Percentiles rank a stretch among this genome's conserved stretches.
These are phyloP conservation scores for Portunus trituberculatus DNA, from an alignment of 1,140 invertebrate species.

Conservation along the genomic window DNA sequence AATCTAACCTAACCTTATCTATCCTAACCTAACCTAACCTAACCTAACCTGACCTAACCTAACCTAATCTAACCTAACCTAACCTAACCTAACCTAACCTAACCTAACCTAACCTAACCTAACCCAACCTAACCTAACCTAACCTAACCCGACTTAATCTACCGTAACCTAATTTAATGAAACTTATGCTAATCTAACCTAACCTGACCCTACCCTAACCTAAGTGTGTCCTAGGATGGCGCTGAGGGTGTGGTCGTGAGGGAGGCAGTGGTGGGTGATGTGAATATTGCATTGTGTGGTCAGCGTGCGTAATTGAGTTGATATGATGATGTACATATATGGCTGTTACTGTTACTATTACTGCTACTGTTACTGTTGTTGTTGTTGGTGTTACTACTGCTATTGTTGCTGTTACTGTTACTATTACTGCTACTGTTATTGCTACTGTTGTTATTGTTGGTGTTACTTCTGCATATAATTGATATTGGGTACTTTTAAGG, in stretches of 20 bases:
- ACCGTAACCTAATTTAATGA: neutral
- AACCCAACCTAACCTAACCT: conserved; percentile 13
- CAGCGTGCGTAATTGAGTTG: neutral
- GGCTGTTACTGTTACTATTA: too few species aligned
- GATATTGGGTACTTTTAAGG: too few species aligned
- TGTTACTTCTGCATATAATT: too few species aligned
- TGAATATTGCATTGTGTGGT: neutral
- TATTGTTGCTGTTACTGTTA: too few species aligned
- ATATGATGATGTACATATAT: neutral
- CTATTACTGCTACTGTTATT: too few species aligned
- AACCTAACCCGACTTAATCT: neutral
- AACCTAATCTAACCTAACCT: conserved; percentile 24
- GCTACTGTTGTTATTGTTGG: too few species aligned
- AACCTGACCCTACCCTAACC: neutral
- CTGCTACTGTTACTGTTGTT: too few species aligned
- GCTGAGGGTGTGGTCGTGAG: neutral
- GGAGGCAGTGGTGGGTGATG: neutral
- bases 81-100: conserved; percentile 44
- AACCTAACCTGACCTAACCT: neutral
- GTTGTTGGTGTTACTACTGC: too few species aligned
- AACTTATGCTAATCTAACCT: neutral
- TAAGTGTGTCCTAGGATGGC: neutral
- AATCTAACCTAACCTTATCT: conserved; percentile 25
- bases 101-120: conserved; percentile 10
- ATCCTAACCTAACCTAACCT: conserved; percentile 10